These are phyloP conservation scores for Abrostola triplasia DNA, from an alignment of 2,888 invertebrate genomes.

Conservation along the genomic window DNA sequence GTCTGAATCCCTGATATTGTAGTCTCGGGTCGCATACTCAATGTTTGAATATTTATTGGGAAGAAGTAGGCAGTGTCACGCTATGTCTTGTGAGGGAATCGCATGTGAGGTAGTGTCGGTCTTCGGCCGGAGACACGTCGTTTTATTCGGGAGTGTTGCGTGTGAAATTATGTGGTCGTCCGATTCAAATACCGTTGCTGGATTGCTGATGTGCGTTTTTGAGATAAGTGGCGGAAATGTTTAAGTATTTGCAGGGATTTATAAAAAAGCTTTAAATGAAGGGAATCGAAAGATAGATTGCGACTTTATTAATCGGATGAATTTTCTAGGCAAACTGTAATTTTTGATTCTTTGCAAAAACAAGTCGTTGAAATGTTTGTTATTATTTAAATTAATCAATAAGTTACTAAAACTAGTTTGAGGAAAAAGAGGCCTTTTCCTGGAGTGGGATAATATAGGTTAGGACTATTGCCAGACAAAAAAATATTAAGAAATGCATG, in stretches of 20 bases:
- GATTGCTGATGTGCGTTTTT: not conserved
- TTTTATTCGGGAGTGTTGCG: conserved; percentile 14
- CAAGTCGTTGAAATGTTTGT: too few relatives aligned
- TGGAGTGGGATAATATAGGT: too few relatives aligned
- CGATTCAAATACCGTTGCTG: conserved; percentile 24
- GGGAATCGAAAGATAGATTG: not conserved
- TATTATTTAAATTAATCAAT: too few relatives aligned
- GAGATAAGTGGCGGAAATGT: too few relatives aligned
- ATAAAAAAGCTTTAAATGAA: not conserved
- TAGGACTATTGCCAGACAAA: not conserved
- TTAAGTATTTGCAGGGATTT: not conserved
- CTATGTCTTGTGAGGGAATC: conserved; percentile 30
- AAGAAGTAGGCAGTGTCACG: conserved; percentile 35
- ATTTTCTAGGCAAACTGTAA: too few relatives aligned
- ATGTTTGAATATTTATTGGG: conserved; percentile 21
- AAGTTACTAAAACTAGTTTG: too few relatives aligned
- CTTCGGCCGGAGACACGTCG: not conserved
- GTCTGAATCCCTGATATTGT: conserved; percentile 27
- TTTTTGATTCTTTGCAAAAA: too few relatives aligned
- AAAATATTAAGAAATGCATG: not conserved
- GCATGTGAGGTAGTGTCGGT: conserved; percentile 14
- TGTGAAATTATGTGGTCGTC: conserved; percentile 5
- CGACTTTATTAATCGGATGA: too few relatives aligned
- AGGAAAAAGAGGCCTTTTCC: too few relatives aligned
- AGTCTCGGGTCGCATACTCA: conserved; percentile 26